Percentiles rank a stretch among this genome's conserved stretches.
phyloP scores from a whole-genome alignment of 35 echinoderm and acorn worm genomes.

The Ptychodera flava region DNA sequence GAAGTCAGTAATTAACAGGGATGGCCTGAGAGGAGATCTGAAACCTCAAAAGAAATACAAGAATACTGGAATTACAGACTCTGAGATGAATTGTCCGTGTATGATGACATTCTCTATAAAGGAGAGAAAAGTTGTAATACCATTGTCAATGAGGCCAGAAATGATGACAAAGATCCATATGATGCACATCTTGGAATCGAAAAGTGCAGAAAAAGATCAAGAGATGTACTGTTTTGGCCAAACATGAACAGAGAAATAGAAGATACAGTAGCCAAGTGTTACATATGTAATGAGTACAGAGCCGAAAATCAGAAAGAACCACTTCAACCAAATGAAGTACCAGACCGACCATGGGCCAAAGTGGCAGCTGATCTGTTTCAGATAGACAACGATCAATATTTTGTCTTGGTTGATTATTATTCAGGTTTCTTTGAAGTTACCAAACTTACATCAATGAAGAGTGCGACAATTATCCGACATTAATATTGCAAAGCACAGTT shows the following conservation, averaged over 20 bases:
- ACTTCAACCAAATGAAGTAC: conserved; percentile 8
- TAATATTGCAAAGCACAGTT: conserved; percentile 35
- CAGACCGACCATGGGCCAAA: conserved; percentile 51
- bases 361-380: conserved; percentile 41
- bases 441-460: background rate
- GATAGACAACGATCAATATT: conserved; percentile 38
- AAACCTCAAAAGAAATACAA: background rate
- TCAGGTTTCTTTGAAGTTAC: conserved; percentile 36
- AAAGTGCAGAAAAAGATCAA: conserved; percentile 18
- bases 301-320: conserved; percentile 29
- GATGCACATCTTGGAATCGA: conserved; percentile 20
- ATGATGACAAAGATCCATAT: conserved; percentile 17
- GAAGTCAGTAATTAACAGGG: background rate
- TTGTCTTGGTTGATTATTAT: conserved; percentile 42
- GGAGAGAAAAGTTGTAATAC: conserved; percentile 10
- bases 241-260: conserved; percentile 17
- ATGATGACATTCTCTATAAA: background rate
- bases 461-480: conserved; percentile 23
- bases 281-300: conserved; percentile 14
- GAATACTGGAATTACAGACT: conserved; percentile 19
- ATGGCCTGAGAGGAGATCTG: background rate
- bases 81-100: conserved; percentile 12
- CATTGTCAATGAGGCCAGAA: conserved; percentile 11
- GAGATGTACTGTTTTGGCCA: conserved; percentile 36
- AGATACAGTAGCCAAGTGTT: too few species aligned